These are phyloP conservation scores for Andrena cerasifolii DNA, from an alignment of 1,140 invertebrate genomes.

Conservation along the genomic window DNA sequence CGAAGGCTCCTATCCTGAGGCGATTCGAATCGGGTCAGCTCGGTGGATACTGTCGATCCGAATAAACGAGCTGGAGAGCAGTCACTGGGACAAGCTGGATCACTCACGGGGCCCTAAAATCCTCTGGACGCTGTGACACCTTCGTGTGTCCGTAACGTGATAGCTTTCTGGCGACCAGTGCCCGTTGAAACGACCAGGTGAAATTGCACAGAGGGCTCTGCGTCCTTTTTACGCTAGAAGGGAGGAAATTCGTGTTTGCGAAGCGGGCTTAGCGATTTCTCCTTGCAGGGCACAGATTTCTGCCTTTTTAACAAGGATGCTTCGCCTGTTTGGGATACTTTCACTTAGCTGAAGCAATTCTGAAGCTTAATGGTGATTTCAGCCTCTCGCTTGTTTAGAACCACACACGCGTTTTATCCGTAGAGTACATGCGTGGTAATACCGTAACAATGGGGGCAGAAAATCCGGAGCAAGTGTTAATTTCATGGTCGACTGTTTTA, in stretches of 20 bases:
- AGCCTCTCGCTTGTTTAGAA: not conserved
- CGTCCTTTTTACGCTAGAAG: not conserved
- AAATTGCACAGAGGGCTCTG: conserved; percentile 23
- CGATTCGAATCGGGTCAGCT: conserved; percentile 37
- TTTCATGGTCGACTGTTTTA: not conserved
- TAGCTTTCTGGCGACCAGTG: conserved; percentile 36
- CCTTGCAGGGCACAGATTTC: not conserved
- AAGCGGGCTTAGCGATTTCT: not conserved
- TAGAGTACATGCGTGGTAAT: too few species aligned
- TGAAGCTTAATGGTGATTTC: not conserved
- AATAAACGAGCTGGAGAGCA: conserved; percentile 59
- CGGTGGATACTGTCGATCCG: conserved; percentile 22
- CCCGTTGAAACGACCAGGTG: conserved; percentile 21
- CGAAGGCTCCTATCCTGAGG: conserved; percentile 27
- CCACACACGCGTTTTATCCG: too few species aligned
- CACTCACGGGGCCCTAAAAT: conserved; percentile 45
- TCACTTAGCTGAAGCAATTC: not conserved
- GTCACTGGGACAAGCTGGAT: conserved; percentile 41
- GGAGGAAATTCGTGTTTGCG: not conserved
- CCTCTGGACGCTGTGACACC: conserved; percentile 32
- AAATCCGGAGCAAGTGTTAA: conserved; percentile 11
- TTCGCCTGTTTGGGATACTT: not conserved
- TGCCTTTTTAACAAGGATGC: not conserved
- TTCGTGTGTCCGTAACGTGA: conserved; percentile 21
- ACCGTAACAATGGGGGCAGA: not conserved